phyloP scores from a whole-genome alignment of 1,140 invertebrate genomes.

The Cotesia chilonis region DNA sequence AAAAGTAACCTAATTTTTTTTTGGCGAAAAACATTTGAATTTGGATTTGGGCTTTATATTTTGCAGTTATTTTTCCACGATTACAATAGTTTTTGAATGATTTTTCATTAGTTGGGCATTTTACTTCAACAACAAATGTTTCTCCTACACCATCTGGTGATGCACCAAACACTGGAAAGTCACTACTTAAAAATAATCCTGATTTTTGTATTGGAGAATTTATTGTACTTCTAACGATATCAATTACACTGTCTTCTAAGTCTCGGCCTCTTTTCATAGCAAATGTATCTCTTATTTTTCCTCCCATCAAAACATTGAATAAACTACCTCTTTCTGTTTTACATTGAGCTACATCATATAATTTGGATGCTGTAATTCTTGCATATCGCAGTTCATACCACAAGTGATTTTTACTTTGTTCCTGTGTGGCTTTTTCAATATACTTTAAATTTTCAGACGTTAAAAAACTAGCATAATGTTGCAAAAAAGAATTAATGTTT shows the following conservation, averaged over 20 bases:
- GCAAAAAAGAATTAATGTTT: background rate
- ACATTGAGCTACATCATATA: slow-evolving; percentile 55
- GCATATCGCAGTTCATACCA: slow-evolving; percentile 58
- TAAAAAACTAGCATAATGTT: background rate
- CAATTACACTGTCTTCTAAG: slow-evolving; percentile 50
- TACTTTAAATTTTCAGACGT: background rate
- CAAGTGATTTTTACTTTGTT: slow-evolving; percentile 38
- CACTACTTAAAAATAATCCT: slow-evolving; percentile 41
- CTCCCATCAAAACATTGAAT: slow-evolving; percentile 50
- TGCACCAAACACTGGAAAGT: slow-evolving; percentile 50
- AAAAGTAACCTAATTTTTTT: slow-evolving; percentile 45
- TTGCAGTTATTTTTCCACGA: slow-evolving; percentile 40
- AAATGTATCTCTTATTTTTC: slow-evolving; percentile 45
- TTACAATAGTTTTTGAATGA: slow-evolving; percentile 41
- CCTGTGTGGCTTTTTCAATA: slow-evolving; percentile 37
- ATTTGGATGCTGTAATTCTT: slow-evolving; percentile 58
- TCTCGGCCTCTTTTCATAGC: slow-evolving; percentile 51
- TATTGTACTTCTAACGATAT: slow-evolving; percentile 31
- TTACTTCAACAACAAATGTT: slow-evolving; percentile 51
- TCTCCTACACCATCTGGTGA: slow-evolving; percentile 52
- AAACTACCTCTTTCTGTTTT: slow-evolving; percentile 50
- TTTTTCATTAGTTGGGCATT: slow-evolving; percentile 46
- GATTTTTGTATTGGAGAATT: slow-evolving; percentile 30
- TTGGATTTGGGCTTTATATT: slow-evolving; percentile 49
- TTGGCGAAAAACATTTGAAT: slow-evolving; percentile 49